Evolutionary conservation across 2,113 vertebrate species (phyloP).

Genomic region (Psittacula cyanocephala): DNA sequence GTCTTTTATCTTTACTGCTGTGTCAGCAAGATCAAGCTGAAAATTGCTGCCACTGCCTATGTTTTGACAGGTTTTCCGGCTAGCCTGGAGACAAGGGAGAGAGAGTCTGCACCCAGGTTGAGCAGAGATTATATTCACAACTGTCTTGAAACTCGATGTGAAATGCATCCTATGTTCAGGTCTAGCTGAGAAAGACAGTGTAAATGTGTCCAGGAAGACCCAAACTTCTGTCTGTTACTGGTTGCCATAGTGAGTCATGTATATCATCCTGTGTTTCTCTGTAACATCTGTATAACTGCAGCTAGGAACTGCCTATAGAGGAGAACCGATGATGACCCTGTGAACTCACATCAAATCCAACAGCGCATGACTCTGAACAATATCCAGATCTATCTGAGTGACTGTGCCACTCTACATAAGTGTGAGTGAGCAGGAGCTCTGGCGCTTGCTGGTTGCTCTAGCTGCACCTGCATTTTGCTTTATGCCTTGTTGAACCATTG

Average conservation of each 20-base stretch:
- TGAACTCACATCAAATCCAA: not conserved
- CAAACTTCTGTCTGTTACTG: not conserved
- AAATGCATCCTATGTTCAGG: not conserved
- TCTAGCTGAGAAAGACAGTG: not conserved
- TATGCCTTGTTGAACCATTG: not conserved
- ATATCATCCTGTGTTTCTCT: not conserved
- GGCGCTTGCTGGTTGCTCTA: not conserved
- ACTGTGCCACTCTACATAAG: not conserved
- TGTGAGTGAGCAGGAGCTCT: not conserved
- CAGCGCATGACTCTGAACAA: not conserved
- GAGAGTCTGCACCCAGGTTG: not conserved
- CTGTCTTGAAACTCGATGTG: not conserved
- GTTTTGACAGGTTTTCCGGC: not conserved
- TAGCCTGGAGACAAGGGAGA: not conserved
- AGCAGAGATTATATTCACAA: not conserved
- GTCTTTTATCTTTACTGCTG: not conserved
- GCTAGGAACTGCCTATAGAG: not conserved
- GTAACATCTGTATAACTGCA: not conserved
- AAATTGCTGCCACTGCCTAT: not conserved
- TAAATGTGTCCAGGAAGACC: not conserved
- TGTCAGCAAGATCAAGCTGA: not conserved
- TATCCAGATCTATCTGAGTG: not conserved
- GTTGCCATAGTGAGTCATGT: not conserved
- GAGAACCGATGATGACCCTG: not conserved
- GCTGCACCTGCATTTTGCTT: not conserved